Evolutionary conservation across 2,888 invertebrate genomes (phyloP), one percentile per base, ranked within the genome.

Genomic region (Branchellion lobata): DNA sequence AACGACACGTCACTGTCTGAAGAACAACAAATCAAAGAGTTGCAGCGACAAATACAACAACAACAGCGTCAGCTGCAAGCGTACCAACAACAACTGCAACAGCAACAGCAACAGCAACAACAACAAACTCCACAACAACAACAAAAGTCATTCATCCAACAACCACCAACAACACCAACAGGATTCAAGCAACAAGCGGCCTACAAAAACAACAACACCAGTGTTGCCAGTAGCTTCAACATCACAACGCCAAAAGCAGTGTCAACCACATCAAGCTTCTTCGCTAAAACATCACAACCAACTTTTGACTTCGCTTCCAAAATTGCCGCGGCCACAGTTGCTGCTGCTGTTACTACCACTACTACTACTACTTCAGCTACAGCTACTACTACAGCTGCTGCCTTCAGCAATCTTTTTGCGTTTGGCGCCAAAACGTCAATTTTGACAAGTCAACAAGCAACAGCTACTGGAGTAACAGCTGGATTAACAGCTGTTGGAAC

Each of bases 271-370:
- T n/a, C 69, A 24, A 68, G 34, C 21, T 27, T 34, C 0, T 78
- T 78, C 47, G 78, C 51, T 29, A 21, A 40, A 21, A n/a, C 79
- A 51, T 24, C 73, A 36, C 69, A 72, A 57, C 33, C 57, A 47
- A 27, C 31, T 8, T 68, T 68, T n/a, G 68, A 11, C 5, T n/a
- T 68, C n/a, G 47, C 47, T 14, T 8, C 27, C 14, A 27, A 8
- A 8, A 29, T 11, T 14, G n/a, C 68, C 5, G 68, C 68, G 8
- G n/a, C 68, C 14, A 68, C 68, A 14, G 29, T 11, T n/a, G 24
- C 29, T 68, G 68, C 29, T n/a, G 29, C 29, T 68, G n/a, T n/a
- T 47, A 47, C 47, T 47, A 57, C 5, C 21, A 18, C 61, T n/a
- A 57, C 8, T 8, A 57, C 61, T n/a, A 57, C 61, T 24, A 8